Base-by-base conservation (phyloP, 2,113 vertebrate genomes). In the Lampris megalopsis region DNA sequence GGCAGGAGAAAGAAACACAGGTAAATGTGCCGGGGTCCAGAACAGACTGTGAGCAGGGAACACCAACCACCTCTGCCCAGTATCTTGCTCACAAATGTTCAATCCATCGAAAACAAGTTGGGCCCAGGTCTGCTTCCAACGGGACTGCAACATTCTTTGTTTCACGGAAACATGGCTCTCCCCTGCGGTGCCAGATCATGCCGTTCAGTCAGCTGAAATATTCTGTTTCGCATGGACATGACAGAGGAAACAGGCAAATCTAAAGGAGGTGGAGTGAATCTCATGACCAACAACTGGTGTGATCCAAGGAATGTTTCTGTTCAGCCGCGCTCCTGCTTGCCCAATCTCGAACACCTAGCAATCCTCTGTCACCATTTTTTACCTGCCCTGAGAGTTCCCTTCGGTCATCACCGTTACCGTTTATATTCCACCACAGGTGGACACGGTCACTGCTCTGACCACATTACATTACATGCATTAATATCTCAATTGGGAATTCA, bases 141-240 rank as follows among this genome's bases (percentile, higher is more conserved):
- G 24, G 24, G 24, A 24, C 24, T 70, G 43, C 10, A 70, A 38
- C 43, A 10, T 57, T 5, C 9, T 70, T 10, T 68, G 66, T 57
- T 40, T 70, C 56, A 50, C 36, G 6, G 57, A 71, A 35, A 71
- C 58, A 59, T 60, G 56, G 68, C n/a, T 70, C 42, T 48, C n/a
- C 56, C 56, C 56, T 35, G n/a, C n/a, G 35, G 41, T 70, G 36
- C 56, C 24, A 9, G 54, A 70, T 57, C 13, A 38, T 38, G 45
- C 68, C 35, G 49, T 60, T 45, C 47, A 71, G n/a, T 45, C 10
- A 7, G 24, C 24, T 24, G 24, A 24, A 24, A 24, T 24, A 24
- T 24, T 24, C 24, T 24, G 24, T 24, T 24, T 24, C 24, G 24
- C 24, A 24, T 24, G 24, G 47, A 42, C 6, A 43, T 60, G 37